phyloP scores from a whole-genome alignment of 2,888 invertebrate genomes.

The Podabrus alpinus region DNA sequence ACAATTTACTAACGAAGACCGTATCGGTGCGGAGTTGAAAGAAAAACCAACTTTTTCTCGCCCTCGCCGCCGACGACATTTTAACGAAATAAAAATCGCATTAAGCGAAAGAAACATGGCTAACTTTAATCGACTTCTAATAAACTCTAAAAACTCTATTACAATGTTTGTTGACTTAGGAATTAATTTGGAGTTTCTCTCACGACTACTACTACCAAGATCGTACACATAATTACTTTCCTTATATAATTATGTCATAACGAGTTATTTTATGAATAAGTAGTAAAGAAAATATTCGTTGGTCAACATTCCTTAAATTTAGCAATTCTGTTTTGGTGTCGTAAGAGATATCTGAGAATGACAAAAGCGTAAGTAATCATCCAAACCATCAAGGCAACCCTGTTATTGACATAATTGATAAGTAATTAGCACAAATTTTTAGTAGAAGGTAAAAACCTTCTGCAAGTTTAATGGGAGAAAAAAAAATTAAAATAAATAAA shows the following conservation, averaged over 20 bases:
- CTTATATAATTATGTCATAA: slow-evolving; percentile 1
- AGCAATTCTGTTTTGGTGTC: neutral
- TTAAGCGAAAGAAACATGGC: neutral
- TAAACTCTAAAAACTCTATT: neutral
- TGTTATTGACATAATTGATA: slow-evolving; percentile 20
- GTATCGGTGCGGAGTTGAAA: no score
- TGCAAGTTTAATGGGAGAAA: neutral
- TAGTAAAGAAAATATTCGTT: neutral
- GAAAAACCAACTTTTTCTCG: no score
- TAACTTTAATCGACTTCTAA: neutral
- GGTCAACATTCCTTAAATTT: neutral
- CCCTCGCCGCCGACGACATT: no score
- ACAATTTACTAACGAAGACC: neutral
- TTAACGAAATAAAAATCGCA: neutral
- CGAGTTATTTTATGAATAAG: neutral
- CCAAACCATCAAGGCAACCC: neutral
- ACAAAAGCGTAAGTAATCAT: neutral
- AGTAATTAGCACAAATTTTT: slow-evolving; percentile 8
- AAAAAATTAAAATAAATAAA: neutral
- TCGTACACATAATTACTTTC: neutral
- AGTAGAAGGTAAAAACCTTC: neutral
- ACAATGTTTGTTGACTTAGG: neutral
- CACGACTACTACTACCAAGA: neutral
- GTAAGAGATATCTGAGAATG: neutral
- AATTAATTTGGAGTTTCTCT: neutral